Base-by-base conservation (phyloP, 2,797 vertebrate genomes). In the Cyprinodon diabolis region DNA sequence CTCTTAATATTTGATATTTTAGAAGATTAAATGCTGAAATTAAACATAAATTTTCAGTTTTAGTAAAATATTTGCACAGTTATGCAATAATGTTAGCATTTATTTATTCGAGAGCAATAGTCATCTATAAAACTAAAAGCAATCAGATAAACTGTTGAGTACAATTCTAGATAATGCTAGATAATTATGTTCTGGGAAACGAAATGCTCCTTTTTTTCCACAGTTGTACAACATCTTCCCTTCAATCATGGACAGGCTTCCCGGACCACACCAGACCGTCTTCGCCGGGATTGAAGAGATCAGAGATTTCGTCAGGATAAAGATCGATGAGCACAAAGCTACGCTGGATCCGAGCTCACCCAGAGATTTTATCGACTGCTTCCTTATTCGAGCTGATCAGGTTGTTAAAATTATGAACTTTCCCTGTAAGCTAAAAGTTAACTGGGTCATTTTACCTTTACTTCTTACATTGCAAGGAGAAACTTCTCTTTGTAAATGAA, bases 281-380 rank as follows among this genome's bases (percentile, higher is more conserved):
- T 82, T 86, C 0, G 70, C 66, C 2, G 4, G 80, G 0, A 1
- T 90, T 0, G 58, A 92, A 0, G 79, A 91, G 13, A 0, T 95
- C 30, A 88, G 63, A 54, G 43, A 3, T 1, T 95, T 95, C 71
- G n/a, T 92, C 35, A 43, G 17, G 35, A 71, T 47, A 49, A 92
- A 87, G 56, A 84, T 94, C 13, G 56, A 94, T 60, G 84, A 84
- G 57, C 94, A 95, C 73, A 71, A 72, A 71, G 76, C 92, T 0
- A 94, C 71, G 0, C 51, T 96, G 49, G 90, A 94, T 45, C 85
- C 74, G 0, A 80, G 30, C 52, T 75, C 76, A 25, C 94, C 93
- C 0, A 77, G 87, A 71, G 94, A 95, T 80, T 94, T 86, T 56
- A 95, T 94, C 0, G 94, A 96, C 89, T 93, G 91, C 73, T 95